These are phyloP conservation scores for Fragum sueziense DNA, from an alignment of 2,888 invertebrate species.

Conservation along the genomic window DNA sequence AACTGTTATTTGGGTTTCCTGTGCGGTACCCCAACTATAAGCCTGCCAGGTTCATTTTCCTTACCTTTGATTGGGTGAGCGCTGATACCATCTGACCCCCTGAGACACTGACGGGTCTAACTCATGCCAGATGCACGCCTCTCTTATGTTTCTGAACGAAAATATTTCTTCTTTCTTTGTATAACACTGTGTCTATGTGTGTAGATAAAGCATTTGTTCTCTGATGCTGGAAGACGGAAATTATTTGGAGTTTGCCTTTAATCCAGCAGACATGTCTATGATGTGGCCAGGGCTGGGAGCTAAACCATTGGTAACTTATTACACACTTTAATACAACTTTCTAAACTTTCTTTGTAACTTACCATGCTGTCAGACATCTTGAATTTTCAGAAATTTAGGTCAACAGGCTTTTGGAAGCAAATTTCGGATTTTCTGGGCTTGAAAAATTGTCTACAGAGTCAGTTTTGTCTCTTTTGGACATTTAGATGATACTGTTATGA, in stretches of 20 bases:
- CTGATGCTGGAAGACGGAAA: constrained; percentile 62
- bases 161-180: constrained; percentile 40
- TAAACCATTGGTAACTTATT: constrained; percentile 58
- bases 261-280: constrained; percentile 58
- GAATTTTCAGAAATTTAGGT: constrained; percentile 39
- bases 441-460: no score
- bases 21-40: constrained; percentile 42
- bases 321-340: constrained; percentile 5
- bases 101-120: constrained; percentile 55
- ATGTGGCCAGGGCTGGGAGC: constrained; percentile 64
- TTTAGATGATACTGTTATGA: no score
- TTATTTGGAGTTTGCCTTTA: constrained; percentile 57
- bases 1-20: constrained; percentile 24
- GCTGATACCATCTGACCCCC: constrained; percentile 62
- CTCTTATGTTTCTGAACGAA: constrained; percentile 50
- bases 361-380: constrained; percentile 47
- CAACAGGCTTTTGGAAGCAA: constrained; percentile 1
- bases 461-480: no score
- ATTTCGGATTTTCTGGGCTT: neutral
- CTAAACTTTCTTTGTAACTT: constrained; percentile 4
- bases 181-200: constrained; percentile 46
- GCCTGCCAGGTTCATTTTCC: constrained; percentile 51
- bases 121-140: constrained; percentile 62
- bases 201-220: constrained; percentile 59
- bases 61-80: constrained; percentile 61